Conservation (phyloP, 64 coral and sea anemone genomes). For the Pocillopora verrucosa region DNA sequence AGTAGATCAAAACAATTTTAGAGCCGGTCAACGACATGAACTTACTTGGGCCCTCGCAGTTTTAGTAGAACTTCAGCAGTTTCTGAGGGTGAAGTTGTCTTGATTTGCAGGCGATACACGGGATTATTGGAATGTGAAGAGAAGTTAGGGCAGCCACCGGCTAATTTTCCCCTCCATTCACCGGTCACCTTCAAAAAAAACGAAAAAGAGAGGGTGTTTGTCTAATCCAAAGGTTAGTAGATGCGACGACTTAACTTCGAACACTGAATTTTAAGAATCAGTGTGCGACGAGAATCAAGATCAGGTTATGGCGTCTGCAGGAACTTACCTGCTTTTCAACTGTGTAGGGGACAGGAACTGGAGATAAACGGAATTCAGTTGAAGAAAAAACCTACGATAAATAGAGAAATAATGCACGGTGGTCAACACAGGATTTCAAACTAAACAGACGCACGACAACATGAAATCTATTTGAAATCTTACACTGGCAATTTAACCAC, state of each 20-base stretch:
- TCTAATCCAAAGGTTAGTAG: not conserved
- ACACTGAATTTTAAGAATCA: too few relatives aligned
- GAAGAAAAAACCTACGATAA: constrained; percentile 88
- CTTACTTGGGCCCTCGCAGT: constrained; percentile 86
- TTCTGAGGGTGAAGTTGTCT: constrained; percentile 49
- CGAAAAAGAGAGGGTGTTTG: not conserved
- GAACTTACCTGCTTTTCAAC: constrained; percentile 81
- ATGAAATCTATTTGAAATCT: too few relatives aligned
- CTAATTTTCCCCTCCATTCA: constrained; percentile 75
- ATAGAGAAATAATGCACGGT: not conserved
- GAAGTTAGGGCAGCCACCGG: constrained; percentile 96
- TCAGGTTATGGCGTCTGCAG: too few relatives aligned
- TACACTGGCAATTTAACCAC: too few relatives aligned
- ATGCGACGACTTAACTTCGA: not conserved
- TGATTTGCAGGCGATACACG: constrained; percentile 73
- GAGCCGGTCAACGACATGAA: not conserved
- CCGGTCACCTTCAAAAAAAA: constrained; percentile 54
- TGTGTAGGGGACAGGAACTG: constrained; percentile 84
- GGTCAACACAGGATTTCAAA: not conserved
- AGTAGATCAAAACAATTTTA: not conserved
- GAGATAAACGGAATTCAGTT: constrained; percentile 83
- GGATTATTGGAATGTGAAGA: constrained; percentile 80
- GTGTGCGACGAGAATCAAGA: too few relatives aligned
- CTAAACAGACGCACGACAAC: too few relatives aligned
- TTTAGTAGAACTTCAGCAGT: constrained; percentile 84